Conservation (phyloP, 2,888 invertebrate genomes). For the Rosalia funebris region DNA sequence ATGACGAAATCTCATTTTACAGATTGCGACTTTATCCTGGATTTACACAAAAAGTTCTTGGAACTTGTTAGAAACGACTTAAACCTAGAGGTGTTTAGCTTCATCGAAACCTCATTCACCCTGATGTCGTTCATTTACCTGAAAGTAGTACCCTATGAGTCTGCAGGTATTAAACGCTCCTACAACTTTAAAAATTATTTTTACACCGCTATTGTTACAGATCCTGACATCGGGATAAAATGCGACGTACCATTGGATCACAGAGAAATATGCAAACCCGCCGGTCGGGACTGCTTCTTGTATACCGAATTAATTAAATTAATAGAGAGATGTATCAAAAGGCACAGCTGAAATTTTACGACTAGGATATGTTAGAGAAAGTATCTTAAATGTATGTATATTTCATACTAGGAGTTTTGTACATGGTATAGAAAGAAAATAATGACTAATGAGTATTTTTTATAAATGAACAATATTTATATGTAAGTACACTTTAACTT, state of each 20-base stretch:
- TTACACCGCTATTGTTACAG: constrained; percentile 63
- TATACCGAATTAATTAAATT: constrained; percentile 75
- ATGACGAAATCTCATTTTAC: constrained; percentile 44
- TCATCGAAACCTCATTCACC: constrained; percentile 82
- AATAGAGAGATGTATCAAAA: constrained; percentile 60
- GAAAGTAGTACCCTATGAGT: constrained; percentile 80
- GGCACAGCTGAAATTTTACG: constrained; percentile 8
- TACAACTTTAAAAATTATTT: too few relatives aligned
- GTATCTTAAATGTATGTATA: neutral
- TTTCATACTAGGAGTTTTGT: neutral
- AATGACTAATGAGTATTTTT: neutral
- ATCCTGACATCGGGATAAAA: constrained; percentile 82
- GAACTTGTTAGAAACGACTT: constrained; percentile 67
- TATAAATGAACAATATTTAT: too few relatives aligned
- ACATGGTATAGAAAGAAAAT: neutral
- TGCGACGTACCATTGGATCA: constrained; percentile 82
- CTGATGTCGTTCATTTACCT: constrained; percentile 79
- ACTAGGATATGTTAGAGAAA: neutral
- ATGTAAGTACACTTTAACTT: too few relatives aligned
- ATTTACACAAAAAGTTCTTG: constrained; percentile 73
- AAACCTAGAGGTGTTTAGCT: constrained; percentile 73
- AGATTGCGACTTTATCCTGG: constrained; percentile 78
- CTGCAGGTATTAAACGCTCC: constrained; percentile 83
- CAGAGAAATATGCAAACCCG: constrained; percentile 87
- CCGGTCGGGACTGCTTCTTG: constrained; percentile 73